phyloP scores from a whole-genome alignment of 2,113 vertebrate genomes.

The Xiphophorus maculatus region DNA sequence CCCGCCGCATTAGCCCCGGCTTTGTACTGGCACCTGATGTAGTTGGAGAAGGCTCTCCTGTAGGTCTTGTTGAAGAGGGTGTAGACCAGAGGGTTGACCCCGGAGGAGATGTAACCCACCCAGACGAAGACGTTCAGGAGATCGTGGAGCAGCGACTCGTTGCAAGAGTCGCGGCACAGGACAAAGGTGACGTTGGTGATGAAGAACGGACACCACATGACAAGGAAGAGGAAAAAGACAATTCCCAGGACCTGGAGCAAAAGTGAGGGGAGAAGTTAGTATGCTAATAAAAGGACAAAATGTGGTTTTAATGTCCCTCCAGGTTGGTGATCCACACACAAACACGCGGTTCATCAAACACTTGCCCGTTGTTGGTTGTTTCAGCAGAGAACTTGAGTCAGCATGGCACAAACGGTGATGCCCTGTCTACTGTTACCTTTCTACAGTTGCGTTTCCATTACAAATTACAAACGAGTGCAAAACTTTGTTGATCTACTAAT shows the following conservation, averaged over 20 bases:
- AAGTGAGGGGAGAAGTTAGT: too few species aligned
- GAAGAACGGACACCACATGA: slow-evolving; percentile 99
- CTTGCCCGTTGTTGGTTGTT: too few species aligned
- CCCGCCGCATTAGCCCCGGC: slow-evolving; percentile 48
- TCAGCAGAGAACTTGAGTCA: too few species aligned
- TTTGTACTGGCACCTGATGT: slow-evolving; percentile 90
- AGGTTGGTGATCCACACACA: too few species aligned
- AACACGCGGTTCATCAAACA: too few species aligned
- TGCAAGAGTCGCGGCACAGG: slow-evolving; percentile 88
- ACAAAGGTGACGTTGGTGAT: slow-evolving; percentile 96
- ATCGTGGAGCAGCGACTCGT: slow-evolving; percentile 86
- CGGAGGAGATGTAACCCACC: slow-evolving; percentile 98
- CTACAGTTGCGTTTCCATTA: too few species aligned
- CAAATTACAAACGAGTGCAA: too few species aligned
- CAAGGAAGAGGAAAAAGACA: slow-evolving; percentile 97
- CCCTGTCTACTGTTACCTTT: too few species aligned
- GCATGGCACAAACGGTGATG: too few species aligned
- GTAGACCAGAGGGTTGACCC: slow-evolving; percentile 96
- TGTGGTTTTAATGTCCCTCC: too few species aligned
- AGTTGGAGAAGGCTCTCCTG: slow-evolving; percentile 93
- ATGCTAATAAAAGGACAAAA: too few species aligned
- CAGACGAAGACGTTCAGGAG: slow-evolving; percentile 97
- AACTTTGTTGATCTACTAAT: too few species aligned
- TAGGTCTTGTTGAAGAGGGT: slow-evolving; percentile 98
- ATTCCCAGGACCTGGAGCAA: slow-evolving; percentile 87